Base-by-base conservation (phyloP, 2,888 invertebrate species). In the Drosophila monieri region DNA sequence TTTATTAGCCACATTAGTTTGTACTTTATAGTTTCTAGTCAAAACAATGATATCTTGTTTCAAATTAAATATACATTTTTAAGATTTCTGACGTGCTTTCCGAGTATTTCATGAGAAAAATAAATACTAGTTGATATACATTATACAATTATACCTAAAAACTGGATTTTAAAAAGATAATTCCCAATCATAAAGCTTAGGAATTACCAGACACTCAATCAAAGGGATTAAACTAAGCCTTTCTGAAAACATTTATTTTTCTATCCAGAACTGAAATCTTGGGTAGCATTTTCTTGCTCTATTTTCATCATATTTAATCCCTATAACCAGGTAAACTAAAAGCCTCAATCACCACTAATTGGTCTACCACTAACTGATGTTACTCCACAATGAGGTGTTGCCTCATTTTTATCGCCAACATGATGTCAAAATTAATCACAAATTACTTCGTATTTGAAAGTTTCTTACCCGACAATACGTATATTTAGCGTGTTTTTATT, bases 371-470 rank as follows among this genome's bases (percentile, higher is more conserved):
- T 14, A 12, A 35, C 48, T 56, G 15, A 60, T 32, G 62, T 62
- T 62, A 43, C 41, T 27, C 43, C 62, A 62, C 14, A 61, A 62
- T 47, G n/a, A 61, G 47, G 30, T 47, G 62, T 61, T 60, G 30
- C 60, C 30, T 23, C 46, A 60, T 60, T 60, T 25, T 30, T 30
- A 32, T 30, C 14, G 12, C 30, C 27, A 35, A 61, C 60, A 23
- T 47, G 47, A 61, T 61, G 61, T 47, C 62, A 41, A 32, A 61
- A 47, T 47, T 46, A 61, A 61, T 61, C 61, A 30, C 47, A 47
- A 47, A 61, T 61, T 47, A 61, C 47, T 61, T 61, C 46, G 27
- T 21, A 61, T 61, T 61, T 32, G 61, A 61, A 61, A 61, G 60
- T 47, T 15, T 18, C 23, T 47, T n/a, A 60, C 9, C 60, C 27